These are phyloP conservation scores for Folsomia candida DNA, from an alignment of 2,888 invertebrate species.

Conservation along the genomic window DNA sequence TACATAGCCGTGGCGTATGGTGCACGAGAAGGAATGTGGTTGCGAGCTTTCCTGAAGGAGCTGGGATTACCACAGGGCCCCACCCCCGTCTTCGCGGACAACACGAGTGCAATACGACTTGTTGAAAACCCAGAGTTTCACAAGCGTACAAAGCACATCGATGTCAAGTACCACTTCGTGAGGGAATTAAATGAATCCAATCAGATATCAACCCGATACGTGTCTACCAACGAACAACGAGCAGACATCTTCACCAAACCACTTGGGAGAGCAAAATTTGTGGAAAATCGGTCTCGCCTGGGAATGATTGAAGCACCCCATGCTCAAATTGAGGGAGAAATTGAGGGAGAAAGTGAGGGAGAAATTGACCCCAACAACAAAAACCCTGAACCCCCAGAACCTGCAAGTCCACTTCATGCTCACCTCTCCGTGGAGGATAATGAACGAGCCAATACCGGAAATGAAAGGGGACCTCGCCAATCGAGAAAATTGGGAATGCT, in stretches of 20 bases:
- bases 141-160: no score
- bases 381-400: not conserved
- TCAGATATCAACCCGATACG: no score
- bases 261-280: not conserved
- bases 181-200: no score
- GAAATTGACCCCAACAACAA: not conserved
- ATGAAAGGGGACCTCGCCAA: not conserved
- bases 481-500: not conserved
- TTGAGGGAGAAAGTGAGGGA: not conserved
- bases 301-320: no score
- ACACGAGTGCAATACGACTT: no score
- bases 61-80: constrained; percentile 5
- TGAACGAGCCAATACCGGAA: not conserved
- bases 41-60: constrained; percentile 13
- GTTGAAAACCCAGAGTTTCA: no score
- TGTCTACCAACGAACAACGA: not conserved
- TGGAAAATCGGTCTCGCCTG: no score
- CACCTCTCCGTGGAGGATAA: not conserved
- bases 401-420: not conserved
- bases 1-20: constrained; percentile 14
- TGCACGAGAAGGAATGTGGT: constrained; percentile 17
- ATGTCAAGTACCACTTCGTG: no score
- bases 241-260: constrained; percentile 15
- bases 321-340: no score
- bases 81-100: constrained; percentile 5